Evolutionary conservation across 2,888 invertebrate species (phyloP).

Genomic region (Busseola fusca): DNA sequence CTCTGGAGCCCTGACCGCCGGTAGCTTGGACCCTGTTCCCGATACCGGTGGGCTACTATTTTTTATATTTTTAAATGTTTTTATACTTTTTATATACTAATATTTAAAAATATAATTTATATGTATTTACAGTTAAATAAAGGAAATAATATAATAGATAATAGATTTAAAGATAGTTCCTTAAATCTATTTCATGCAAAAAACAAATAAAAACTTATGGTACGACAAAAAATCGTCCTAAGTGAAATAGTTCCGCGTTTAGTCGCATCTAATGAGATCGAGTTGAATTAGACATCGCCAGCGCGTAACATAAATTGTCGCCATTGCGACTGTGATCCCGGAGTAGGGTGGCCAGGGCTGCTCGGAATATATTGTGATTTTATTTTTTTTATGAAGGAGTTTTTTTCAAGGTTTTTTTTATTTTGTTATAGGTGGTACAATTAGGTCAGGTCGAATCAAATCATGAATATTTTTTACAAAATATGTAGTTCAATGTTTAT

Average conservation of each 20-base stretch:
- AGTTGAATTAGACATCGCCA: constrained; percentile 83
- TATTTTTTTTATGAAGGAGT: neutral
- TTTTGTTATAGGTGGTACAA: neutral
- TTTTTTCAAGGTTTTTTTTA: neutral
- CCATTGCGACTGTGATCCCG: constrained; percentile 69
- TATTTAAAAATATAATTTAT: too few species aligned
- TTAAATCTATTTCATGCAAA: neutral
- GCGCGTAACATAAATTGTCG: constrained; percentile 86
- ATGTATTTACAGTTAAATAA: too few species aligned
- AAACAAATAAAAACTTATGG: constrained; percentile 4
- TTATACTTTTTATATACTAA: too few species aligned
- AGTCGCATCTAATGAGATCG: constrained; percentile 84
- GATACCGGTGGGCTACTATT: too few species aligned
- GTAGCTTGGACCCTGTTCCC: too few species aligned
- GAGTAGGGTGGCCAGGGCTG: constrained; percentile 50
- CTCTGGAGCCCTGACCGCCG: too few species aligned
- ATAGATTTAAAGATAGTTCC: too few species aligned
- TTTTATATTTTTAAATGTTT: too few species aligned
- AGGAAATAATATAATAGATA: too few species aligned
- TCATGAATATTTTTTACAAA: neutral
- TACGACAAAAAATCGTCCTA: constrained; percentile 74
- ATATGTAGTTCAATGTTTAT: too few species aligned
- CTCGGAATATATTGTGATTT: neutral
- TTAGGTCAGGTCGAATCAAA: neutral
- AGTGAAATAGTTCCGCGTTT: constrained; percentile 83